These are phyloP conservation scores for Galeopsomyia nigrocyanea DNA, from an alignment of 2,888 invertebrate species.

Conservation along the genomic window DNA sequence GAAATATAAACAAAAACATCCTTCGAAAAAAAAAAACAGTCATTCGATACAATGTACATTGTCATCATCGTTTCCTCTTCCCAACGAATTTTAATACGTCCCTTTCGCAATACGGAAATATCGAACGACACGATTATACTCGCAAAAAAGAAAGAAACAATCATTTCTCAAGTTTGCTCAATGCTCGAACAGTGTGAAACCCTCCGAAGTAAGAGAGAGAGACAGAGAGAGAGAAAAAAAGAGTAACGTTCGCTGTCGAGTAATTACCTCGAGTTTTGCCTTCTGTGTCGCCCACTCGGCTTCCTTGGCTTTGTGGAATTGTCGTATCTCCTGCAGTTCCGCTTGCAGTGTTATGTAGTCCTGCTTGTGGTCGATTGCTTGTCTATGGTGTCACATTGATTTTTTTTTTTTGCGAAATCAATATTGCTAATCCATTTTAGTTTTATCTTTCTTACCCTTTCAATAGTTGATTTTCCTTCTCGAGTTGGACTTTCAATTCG, in stretches of 20 bases:
- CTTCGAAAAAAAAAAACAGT: too few relatives aligned
- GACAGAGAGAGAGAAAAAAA: background rate
- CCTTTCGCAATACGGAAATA: too few relatives aligned
- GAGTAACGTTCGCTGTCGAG: background rate
- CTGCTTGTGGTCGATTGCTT: conserved; percentile 74
- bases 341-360: conserved; percentile 75
- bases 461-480: conserved; percentile 85
- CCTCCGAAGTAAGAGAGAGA: background rate
- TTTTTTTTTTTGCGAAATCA: conserved; percentile 27
- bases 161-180: too few relatives aligned
- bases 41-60: too few relatives aligned
- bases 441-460: conserved; percentile 72
- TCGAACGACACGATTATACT: too few relatives aligned
- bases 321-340: conserved; percentile 77
- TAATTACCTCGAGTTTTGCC: conserved; percentile 75
- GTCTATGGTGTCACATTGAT: conserved; percentile 68
- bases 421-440: conserved; percentile 27
- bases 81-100: too few relatives aligned
- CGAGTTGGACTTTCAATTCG: conserved; percentile 86
- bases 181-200: conserved; percentile 27
- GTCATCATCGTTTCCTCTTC: too few relatives aligned
- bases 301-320: conserved; percentile 76
- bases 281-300: conserved; percentile 83
- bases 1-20: too few relatives aligned
- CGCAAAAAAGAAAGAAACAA: too few relatives aligned